These are phyloP conservation scores for Drosophila melanosoma DNA, from an alignment of 2,888 invertebrate genomes.

Conservation along the genomic window DNA sequence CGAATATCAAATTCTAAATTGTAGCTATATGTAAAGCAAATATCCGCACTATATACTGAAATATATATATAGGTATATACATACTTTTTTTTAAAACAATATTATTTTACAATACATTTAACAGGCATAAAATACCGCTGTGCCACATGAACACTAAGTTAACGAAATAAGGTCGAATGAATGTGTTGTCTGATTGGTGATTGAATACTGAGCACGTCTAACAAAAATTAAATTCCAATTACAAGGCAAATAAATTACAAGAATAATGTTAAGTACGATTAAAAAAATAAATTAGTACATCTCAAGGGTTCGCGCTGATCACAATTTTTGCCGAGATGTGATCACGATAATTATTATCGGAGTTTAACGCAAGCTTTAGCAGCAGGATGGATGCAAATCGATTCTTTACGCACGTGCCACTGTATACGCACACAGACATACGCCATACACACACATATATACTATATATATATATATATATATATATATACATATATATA, in stretches of 20 bases:
- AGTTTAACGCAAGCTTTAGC: conserved; percentile 11
- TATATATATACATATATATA: not conserved
- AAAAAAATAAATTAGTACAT: not conserved
- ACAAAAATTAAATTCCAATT: not conserved
- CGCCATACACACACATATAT: not conserved
- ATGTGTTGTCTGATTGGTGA: not conserved
- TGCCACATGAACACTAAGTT: too few species aligned
- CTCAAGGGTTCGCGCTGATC: not conserved
- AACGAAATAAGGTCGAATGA: not conserved
- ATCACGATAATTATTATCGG: conserved; percentile 24
- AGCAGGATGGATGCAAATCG: conserved; percentile 33
- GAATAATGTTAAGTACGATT: not conserved
- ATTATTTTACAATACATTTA: not conserved
- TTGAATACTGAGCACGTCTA: not conserved
- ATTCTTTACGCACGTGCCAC: conserved; percentile 51
- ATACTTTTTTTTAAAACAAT: not conserved
- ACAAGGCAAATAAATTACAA: not conserved
- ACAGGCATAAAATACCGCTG: not conserved
- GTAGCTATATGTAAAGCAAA: not conserved
- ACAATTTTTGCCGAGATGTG: not conserved
- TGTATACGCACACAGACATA: not conserved
- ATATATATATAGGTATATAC: not conserved
- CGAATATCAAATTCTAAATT: not conserved
- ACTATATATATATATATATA: not conserved
- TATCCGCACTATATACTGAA: not conserved